A percentile compares a stretch with the other conserved stretches of the same genome.
Evolutionary conservation across 2,113 vertebrate species (phyloP).

Genomic region (Epinephelus lanceolatus): DNA sequence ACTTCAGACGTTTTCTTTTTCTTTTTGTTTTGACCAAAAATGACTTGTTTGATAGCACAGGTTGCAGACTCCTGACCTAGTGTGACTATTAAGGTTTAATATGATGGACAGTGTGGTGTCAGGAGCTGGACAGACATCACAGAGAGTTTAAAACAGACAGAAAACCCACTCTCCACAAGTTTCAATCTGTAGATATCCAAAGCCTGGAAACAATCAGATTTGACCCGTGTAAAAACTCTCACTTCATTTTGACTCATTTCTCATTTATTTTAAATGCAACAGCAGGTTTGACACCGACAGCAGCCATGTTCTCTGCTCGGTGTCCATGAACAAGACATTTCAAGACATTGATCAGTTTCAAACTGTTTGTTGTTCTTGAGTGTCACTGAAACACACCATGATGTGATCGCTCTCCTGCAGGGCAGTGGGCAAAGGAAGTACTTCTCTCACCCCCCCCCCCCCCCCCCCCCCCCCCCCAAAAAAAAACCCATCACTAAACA

Average conservation of each 20-base stretch:
- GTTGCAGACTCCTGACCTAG: too few species aligned
- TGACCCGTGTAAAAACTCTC: slow-evolving; percentile 1
- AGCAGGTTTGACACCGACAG: slow-evolving; percentile 31
- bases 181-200: too few species aligned
- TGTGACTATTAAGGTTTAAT: too few species aligned
- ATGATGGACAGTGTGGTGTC: too few species aligned
- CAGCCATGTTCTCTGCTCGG: slow-evolving; percentile 29
- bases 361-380: slow-evolving; percentile 2
- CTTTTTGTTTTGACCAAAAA: too few species aligned
- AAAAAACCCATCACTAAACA: neutral
- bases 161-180: too few species aligned
- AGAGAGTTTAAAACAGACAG: too few species aligned
- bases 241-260: neutral
- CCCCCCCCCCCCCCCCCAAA: too few species aligned
- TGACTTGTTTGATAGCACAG: too few species aligned
- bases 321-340: slow-evolving; percentile 33
- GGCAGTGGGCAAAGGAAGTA: neutral
- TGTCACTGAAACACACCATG: slow-evolving; percentile 8
- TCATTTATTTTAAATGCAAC: slow-evolving; percentile 62
- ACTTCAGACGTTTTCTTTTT: too few species aligned
- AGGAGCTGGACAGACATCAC: too few species aligned
- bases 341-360: slow-evolving; percentile 19
- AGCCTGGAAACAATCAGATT: too few species aligned
- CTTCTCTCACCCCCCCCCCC: neutral
- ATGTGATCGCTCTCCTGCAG: slow-evolving; percentile 12